A percentile compares a stretch with the other conserved stretches of the same genome.
These are phyloP conservation scores for Gasterosteus aculeatus DNA, from an alignment of 2,113 vertebrate species.

Conservation along the genomic window DNA sequence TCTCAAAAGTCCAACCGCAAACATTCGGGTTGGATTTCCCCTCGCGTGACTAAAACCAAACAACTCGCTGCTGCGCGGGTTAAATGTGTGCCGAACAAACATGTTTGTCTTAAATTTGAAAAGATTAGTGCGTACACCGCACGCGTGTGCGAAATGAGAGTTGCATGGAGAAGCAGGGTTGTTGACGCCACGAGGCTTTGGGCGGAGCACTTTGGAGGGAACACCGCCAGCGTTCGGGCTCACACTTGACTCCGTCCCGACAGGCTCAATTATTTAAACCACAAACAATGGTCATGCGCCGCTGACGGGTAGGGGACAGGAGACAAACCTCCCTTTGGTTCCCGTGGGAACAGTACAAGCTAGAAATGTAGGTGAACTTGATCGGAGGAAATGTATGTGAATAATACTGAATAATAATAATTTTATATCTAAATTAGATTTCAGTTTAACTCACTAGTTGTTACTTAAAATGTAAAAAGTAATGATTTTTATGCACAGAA, in stretches of 20 bases:
- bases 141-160: slow-evolving; percentile 40
- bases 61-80: neutral
- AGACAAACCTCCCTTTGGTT: slow-evolving; percentile 8
- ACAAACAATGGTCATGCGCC: slow-evolving; percentile 57
- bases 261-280: slow-evolving; percentile 63
- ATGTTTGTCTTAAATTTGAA: neutral
- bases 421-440: neutral
- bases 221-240: neutral
- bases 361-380: neutral
- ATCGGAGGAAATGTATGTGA: neutral
- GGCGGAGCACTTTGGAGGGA: neutral
- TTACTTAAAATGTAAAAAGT: neutral
- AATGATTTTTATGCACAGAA: neutral
- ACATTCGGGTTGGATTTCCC: neutral
- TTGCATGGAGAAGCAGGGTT: slow-evolving; percentile 7
- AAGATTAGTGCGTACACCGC: neutral
- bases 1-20: neutral
- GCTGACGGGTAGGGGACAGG: neutral
- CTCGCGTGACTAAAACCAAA: neutral
- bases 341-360: slow-evolving; percentile 23
- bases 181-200: neutral
- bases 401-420: neutral
- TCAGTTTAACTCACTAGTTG: neutral
- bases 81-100: slow-evolving; percentile 4
- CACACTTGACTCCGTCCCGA: slow-evolving; percentile 39